Conservation (phyloP, 1,140 invertebrate genomes). For the Cepaea nemoralis region DNA sequence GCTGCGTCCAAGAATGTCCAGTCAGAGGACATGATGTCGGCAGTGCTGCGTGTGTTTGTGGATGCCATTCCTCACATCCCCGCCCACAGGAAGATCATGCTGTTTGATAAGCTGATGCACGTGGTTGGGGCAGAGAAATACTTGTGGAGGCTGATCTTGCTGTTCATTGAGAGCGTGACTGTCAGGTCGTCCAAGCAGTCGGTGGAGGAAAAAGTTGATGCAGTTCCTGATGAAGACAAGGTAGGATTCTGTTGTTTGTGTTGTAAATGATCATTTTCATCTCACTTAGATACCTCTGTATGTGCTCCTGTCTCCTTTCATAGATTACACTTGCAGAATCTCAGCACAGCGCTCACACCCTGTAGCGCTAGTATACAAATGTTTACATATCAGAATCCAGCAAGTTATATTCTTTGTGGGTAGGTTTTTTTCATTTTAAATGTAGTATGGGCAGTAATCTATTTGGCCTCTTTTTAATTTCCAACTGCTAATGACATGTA, state of each 20-base stretch:
- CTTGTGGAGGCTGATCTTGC: slow-evolving; percentile 77
- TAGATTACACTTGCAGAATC: too few species aligned
- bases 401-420: too few species aligned
- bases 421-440: too few species aligned
- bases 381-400: too few species aligned
- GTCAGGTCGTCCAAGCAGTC: slow-evolving; percentile 50
- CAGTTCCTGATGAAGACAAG: slow-evolving; percentile 36
- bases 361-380: too few species aligned
- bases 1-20: slow-evolving; percentile 41
- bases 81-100: slow-evolving; percentile 83
- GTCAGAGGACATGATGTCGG: slow-evolving; percentile 74
- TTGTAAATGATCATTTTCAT: too few species aligned
- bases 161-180: slow-evolving; percentile 66
- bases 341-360: too few species aligned
- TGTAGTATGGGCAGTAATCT: too few species aligned
- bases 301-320: too few species aligned
- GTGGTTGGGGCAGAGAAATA: slow-evolving; percentile 80
- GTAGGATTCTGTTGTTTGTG: background rate
- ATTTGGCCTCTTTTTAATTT: too few species aligned
- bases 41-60: slow-evolving; percentile 87
- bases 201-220: background rate
- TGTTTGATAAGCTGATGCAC: slow-evolving; percentile 85
- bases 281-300: too few species aligned
- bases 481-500: too few species aligned
- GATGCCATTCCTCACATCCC: slow-evolving; percentile 90